Conservation (phyloP, 2,797 vertebrate species). For the Pangasius macronema region DNA sequence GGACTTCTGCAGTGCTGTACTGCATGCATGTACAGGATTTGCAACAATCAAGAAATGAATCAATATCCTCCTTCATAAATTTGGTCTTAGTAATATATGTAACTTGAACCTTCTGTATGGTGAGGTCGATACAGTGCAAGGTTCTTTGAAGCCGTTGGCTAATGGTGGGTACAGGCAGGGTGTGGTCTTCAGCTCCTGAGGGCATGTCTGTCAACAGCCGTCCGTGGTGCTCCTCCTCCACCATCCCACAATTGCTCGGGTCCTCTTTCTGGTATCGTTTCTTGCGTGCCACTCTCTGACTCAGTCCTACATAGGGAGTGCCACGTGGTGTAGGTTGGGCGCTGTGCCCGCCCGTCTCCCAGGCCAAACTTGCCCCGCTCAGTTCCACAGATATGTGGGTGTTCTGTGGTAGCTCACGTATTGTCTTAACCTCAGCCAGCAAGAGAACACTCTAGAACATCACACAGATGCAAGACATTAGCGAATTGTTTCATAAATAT, state of each 20-base stretch:
- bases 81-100: not conserved
- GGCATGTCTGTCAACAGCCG: slow-evolving; percentile 77
- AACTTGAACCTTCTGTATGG: slow-evolving; percentile 78
- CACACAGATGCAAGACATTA: not conserved
- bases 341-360: slow-evolving; percentile 87
- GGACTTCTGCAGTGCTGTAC: not conserved
- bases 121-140: slow-evolving; percentile 84
- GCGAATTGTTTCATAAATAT: not conserved
- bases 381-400: slow-evolving; percentile 85
- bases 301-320: slow-evolving; percentile 80
- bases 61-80: not conserved
- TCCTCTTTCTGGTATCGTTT: slow-evolving; percentile 66
- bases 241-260: slow-evolving; percentile 62
- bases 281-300: slow-evolving; percentile 64
- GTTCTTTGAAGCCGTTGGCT: slow-evolving; percentile 82
- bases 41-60: not conserved
- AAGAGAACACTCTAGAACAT: slow-evolving; percentile 86
- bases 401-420: slow-evolving; percentile 81
- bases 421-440: slow-evolving; percentile 88
- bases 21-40: not conserved
- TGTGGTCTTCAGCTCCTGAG: slow-evolving; percentile 77
- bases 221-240: slow-evolving; percentile 82
- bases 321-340: slow-evolving; percentile 86
- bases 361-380: slow-evolving; percentile 86
- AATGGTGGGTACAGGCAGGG: slow-evolving; percentile 70